Percentiles rank a stretch among this genome's conserved stretches.
These are phyloP conservation scores for Eulemur rufifrons DNA, from an alignment of 2,113 vertebrate species.

Conservation along the genomic window DNA sequence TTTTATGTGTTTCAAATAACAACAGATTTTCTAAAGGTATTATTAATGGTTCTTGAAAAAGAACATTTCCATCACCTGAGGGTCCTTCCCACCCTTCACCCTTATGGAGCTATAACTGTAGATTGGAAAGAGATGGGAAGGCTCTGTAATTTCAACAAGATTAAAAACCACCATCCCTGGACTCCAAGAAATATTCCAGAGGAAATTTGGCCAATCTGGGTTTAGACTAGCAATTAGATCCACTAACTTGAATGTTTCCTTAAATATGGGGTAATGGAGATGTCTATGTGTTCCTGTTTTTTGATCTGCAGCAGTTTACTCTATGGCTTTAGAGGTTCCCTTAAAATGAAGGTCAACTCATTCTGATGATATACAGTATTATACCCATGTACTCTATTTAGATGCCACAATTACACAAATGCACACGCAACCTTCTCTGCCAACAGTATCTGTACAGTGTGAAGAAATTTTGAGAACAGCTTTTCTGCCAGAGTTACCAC, in stretches of 20 bases:
- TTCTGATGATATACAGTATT: background rate
- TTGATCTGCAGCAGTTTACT: background rate
- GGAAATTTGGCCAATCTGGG: background rate
- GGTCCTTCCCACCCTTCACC: background rate
- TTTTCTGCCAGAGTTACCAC: constrained; percentile 2
- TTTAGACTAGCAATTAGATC: background rate
- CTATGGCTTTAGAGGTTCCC: background rate
- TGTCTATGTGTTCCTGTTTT: background rate
- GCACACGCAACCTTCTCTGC: background rate
- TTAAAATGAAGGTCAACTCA: constrained; percentile 11
- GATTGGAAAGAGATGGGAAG: background rate
- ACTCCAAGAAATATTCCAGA: background rate
- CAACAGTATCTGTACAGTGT: background rate
- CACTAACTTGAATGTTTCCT: background rate
- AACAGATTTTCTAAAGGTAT: constrained; percentile 16
- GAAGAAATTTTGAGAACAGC: constrained; percentile 18
- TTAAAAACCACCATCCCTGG: background rate
- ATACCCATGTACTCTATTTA: background rate
- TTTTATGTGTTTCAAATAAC: constrained; percentile 18
- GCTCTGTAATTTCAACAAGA: background rate
- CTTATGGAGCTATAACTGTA: background rate
- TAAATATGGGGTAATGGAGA: background rate
- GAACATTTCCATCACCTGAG: background rate
- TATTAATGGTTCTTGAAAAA: background rate
- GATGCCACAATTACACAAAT: background rate